phyloP scores from a whole-genome alignment of 2,797 vertebrate genomes.

The Alexandromys oeconomus region DNA sequence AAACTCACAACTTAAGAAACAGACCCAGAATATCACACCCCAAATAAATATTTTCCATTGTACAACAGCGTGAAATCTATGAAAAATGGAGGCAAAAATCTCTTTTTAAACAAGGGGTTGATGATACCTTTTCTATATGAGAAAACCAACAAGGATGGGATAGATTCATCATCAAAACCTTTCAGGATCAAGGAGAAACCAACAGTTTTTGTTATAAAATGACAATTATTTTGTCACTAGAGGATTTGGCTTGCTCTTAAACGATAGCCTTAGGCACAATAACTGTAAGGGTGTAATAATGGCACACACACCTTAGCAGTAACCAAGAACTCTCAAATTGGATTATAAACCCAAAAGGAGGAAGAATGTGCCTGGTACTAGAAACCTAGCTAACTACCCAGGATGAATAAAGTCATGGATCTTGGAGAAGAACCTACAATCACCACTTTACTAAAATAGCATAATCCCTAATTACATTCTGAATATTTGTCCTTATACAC shows the following conservation, averaged over 20 bases:
- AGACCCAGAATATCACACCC: neutral
- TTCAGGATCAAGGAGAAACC: neutral
- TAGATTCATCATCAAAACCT: slow-evolving; percentile 6
- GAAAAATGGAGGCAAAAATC: slow-evolving; percentile 21
- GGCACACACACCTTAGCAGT: neutral
- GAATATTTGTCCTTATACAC: neutral
- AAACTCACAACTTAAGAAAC: neutral
- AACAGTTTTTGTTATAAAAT: slow-evolving; percentile 11
- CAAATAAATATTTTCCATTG: neutral
- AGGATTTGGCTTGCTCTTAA: neutral
- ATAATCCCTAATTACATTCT: neutral
- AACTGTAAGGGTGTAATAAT: too few species aligned
- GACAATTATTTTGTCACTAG: neutral
- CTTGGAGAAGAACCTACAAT: neutral
- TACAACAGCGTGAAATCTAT: slow-evolving; percentile 3
- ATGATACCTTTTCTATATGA: neutral
- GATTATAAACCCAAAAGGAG: neutral
- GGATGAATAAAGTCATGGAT: neutral
- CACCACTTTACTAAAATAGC: neutral
- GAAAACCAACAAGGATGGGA: neutral
- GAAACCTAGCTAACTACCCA: neutral
- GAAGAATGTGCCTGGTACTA: neutral
- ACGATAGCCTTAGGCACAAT: neutral
- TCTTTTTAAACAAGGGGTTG: neutral
- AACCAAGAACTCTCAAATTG: neutral